These are phyloP conservation scores for Heliconius sara DNA, from an alignment of 2,888 invertebrate genomes.

Conservation along the genomic window DNA sequence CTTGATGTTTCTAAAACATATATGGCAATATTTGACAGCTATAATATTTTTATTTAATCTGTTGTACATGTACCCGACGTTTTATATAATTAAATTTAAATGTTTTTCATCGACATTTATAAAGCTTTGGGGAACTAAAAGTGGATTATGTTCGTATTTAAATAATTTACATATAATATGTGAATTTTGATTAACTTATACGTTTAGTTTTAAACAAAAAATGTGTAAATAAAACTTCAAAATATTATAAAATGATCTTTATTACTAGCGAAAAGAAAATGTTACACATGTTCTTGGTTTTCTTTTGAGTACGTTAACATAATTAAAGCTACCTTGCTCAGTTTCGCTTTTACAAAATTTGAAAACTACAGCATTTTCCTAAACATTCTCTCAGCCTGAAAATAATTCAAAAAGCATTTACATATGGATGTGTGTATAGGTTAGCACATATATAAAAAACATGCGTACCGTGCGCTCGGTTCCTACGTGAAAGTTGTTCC, in stretches of 20 bases:
- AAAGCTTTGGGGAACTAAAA: not conserved
- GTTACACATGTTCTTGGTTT: not conserved
- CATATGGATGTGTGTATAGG: slow-evolving; percentile 3
- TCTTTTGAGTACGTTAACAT: not conserved
- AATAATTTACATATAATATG: not conserved
- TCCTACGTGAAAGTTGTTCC: slow-evolving; percentile 30
- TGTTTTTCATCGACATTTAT: not conserved
- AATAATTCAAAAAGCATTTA: slow-evolving; percentile 23
- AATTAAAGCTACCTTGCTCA: not conserved
- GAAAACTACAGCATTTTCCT: not conserved
- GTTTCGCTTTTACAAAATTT: slow-evolving; percentile 1
- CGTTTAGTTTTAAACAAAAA: not conserved
- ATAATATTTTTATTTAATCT: no score
- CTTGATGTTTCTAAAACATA: no score
- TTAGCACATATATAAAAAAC: not conserved
- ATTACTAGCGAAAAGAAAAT: not conserved
- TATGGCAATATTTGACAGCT: no score
- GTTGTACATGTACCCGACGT: no score
- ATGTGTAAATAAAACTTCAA: not conserved
- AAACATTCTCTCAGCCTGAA: not conserved
- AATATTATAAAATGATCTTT: not conserved
- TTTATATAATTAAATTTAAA: slow-evolving; percentile 5
- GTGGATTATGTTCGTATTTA: not conserved
- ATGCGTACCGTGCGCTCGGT: slow-evolving; percentile 11
- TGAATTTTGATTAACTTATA: no score